phyloP scores from a whole-genome alignment of 2,113 vertebrate species.

The Pelmatolapia mariae region DNA sequence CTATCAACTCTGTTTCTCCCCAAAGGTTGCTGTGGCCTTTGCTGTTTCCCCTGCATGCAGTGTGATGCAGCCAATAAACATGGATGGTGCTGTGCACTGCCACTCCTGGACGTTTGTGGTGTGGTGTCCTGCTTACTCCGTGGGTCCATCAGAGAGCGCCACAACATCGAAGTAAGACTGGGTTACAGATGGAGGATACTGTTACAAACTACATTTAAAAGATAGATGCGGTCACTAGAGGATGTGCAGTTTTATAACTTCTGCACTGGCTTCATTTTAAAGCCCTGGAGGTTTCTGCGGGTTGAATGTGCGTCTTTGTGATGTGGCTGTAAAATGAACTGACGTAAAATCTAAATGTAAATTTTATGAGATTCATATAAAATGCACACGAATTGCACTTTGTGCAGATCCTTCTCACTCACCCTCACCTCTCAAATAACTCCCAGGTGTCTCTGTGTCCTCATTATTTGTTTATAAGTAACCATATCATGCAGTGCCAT shows the following conservation, averaged over 20 bases:
- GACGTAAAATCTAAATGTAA: rapidly evolving
- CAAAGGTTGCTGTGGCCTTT: not conserved
- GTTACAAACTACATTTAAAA: not conserved
- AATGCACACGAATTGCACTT: not conserved
- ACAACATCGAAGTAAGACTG: not conserved
- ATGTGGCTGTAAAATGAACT: not conserved
- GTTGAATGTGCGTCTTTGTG: not conserved
- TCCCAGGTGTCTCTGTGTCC: too few species aligned
- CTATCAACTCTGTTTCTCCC: too few species aligned
- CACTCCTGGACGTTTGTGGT: not conserved
- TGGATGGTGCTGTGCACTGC: not conserved
- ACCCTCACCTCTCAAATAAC: rapidly evolving
- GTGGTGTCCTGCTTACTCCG: not conserved
- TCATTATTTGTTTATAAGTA: not conserved
- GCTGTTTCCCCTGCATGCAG: not conserved
- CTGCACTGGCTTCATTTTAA: too few species aligned
- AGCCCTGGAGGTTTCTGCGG: not conserved
- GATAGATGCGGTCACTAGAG: rapidly evolving
- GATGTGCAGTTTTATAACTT: not conserved
- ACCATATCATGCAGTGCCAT: rapidly evolving
- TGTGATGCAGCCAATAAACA: not conserved
- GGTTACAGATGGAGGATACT: rapidly evolving
- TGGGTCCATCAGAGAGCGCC: not conserved
- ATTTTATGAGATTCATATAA: not conserved
- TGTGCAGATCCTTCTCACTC: not conserved